Base-by-base conservation (phyloP, 2,888 invertebrate species). In the Abscondita cerata region DNA sequence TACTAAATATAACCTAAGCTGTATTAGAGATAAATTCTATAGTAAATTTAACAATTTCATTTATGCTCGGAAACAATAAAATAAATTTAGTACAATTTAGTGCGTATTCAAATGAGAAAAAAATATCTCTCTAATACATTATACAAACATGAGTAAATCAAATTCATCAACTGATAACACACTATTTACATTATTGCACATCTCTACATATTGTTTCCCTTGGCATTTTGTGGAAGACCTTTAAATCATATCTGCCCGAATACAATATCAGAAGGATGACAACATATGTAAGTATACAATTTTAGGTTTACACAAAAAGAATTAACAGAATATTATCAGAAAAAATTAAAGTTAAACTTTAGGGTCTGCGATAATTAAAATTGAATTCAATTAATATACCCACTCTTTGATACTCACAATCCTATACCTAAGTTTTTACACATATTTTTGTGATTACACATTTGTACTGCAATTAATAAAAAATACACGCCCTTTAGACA, bases 381-480 rank as follows among this genome's bases (percentile, higher is more conserved):
- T 52, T 40, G 16, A 19, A 18, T 15, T 34, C 31, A 59, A 64
- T 60, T 60, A n/a, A 56, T 64, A 60, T 57, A 59, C 59, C 56
- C 60, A 41, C 59, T 56, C 18, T 57, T 56, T 56, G 52, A 50
- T 60, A 58, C 38, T 54, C 18, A 59, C 6, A 25, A 25, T 54
- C 60, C 63, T 63, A 60, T 51, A 65, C 12, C 58, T 66, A 62
- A 57, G 51, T 64, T 58, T 58, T 64, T 68, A 67, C 51, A 66
- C 55, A 56, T 57, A 66, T 57, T n/a, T n/a, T 67, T 67, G 65
- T 70, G 70, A 70, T 70, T 72, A 70, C 67, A 71, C 65, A 66
- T 75, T 79, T 80, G 80, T 80, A 80, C 80, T 80, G 75, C 73
- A 70, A 76, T 78, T 79, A 79, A 78, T 75, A 79, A 79, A n/a